These are phyloP conservation scores for Mylabris phalerata DNA, from an alignment of 1,140 invertebrate species.

Conservation along the genomic window DNA sequence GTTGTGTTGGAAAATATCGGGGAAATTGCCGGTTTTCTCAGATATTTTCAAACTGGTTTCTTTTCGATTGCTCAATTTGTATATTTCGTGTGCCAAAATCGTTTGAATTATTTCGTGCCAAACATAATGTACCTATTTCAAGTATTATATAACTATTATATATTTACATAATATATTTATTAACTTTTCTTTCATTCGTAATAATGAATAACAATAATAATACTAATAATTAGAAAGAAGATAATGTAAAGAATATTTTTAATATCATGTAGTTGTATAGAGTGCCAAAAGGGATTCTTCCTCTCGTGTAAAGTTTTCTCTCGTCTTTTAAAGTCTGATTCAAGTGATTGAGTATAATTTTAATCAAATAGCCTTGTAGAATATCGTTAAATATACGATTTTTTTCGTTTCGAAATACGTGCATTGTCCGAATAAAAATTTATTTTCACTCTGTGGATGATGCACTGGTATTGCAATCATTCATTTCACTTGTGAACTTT, in stretches of 20 bases:
- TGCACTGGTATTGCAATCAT: not conserved
- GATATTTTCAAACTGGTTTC: too few relatives aligned
- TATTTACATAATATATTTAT: slow-evolving; percentile 9
- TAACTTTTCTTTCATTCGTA: not conserved
- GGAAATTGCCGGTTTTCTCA: too few relatives aligned
- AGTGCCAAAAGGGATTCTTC: slow-evolving; percentile 4
- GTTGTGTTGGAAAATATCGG: too few relatives aligned
- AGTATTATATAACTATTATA: slow-evolving; percentile 1
- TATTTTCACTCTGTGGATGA: not conserved
- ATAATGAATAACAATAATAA: not conserved
- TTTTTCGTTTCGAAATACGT: too few relatives aligned
- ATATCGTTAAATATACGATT: too few relatives aligned
- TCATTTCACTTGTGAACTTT: not conserved
- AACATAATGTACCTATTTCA: slow-evolving; percentile 12
- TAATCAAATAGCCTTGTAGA: slow-evolving; percentile 9
- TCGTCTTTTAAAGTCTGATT: slow-evolving; percentile 16
- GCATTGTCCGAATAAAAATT: not conserved
- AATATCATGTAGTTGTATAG: slow-evolving; percentile 16
- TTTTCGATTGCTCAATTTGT: too few relatives aligned
- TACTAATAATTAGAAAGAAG: slow-evolving; percentile 4
- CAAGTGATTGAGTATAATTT: slow-evolving; percentile 11
- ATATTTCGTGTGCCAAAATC: not conserved
- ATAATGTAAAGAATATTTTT: slow-evolving; percentile 4
- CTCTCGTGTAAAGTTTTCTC: slow-evolving; percentile 8
- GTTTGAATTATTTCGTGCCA: slow-evolving; percentile 2